Base-by-base conservation (phyloP, 2,797 vertebrate genomes). In the Dermochelys coriacea region DNA sequence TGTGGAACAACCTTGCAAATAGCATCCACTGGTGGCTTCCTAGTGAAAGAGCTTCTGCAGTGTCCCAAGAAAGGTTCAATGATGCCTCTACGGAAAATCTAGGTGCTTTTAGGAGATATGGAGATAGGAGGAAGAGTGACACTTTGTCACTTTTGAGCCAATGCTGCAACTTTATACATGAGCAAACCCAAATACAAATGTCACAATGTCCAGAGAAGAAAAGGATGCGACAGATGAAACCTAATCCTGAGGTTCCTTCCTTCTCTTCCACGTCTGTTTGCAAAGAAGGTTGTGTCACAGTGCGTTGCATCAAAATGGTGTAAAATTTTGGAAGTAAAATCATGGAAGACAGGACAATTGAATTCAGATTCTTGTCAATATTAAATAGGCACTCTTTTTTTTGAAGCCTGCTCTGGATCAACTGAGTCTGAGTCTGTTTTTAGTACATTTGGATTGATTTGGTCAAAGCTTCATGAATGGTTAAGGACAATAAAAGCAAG, bases 1-100 rank as follows among this genome's bases (percentile, higher is more conserved):
- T 91, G 85, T 86, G 80, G 84, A 79, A 29, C 37, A 82, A 77
- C 52, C 41, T 41, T n/a, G 79, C 92, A 94, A 90, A 93, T 34
- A 75, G 90, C 47, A 93, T 77, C 41, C 27, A 6, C 10, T 86
- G 54, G 54, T 45, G 85, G 83, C 51, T 10, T 3, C n/a, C 88
- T 64, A 74, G 64, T 84, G 29, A 50, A 84, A 59, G 54, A 92
- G 27, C 5, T 61, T 52, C 80, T 82, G 49, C 77, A 87, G 31
- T 52, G 16, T 92, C 59, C 85, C 61, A 75, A 50, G 11, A 82
- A 0, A 1, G 84, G 23, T 29, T 85, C 50, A 77, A 94, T 83
- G 86, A 23, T 14, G 5, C n/a, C 25, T 77, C 78, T 75, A 84
- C 59, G 12, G 89, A 49, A 68, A 85, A 89, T 41, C 10, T 74